phyloP scores from a whole-genome alignment of 2,113 vertebrate genomes.

The Entosphenus tridentatus region DNA sequence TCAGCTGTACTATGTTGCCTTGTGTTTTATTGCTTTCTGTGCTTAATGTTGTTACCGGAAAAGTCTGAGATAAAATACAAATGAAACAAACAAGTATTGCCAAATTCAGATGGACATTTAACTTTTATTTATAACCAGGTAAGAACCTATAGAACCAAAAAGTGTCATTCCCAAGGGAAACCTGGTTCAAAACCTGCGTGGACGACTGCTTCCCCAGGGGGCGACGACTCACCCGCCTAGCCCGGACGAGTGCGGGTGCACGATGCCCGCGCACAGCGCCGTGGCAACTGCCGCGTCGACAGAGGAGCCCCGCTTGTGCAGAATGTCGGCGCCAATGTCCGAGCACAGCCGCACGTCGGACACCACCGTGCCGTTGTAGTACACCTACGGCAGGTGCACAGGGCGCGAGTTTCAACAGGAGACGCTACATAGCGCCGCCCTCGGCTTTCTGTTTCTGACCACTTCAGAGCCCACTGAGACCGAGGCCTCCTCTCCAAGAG shows the following conservation, averaged over 20 bases:
- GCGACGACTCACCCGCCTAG: conserved; percentile 51
- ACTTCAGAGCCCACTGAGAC: neutral
- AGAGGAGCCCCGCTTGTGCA: conserved; percentile 54
- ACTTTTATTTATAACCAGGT: too few species aligned
- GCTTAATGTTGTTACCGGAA: too few species aligned
- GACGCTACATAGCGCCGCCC: neutral
- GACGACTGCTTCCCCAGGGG: neutral
- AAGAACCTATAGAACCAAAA: too few species aligned
- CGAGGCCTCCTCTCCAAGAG: neutral
- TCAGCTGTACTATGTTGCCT: too few species aligned
- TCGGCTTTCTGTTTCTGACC: too few species aligned
- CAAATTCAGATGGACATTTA: too few species aligned
- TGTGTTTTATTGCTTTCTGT: too few species aligned
- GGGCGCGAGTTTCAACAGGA: neutral
- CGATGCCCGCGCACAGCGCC: conserved; percentile 53
- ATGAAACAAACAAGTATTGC: too few species aligned
- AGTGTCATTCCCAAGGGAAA: neutral
- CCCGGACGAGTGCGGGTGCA: conserved; percentile 72
- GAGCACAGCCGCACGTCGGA: conserved; percentile 62
- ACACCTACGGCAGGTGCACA: conserved; percentile 29
- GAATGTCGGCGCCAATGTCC: conserved; percentile 46
- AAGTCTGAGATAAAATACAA: too few species aligned
- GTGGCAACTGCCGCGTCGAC: conserved; percentile 68
- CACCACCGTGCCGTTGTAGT: conserved; percentile 62
- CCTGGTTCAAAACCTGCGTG: neutral